Evolutionary conservation across 2,888 invertebrate species (phyloP).

Genomic region (Limnephilus lunatus): DNA sequence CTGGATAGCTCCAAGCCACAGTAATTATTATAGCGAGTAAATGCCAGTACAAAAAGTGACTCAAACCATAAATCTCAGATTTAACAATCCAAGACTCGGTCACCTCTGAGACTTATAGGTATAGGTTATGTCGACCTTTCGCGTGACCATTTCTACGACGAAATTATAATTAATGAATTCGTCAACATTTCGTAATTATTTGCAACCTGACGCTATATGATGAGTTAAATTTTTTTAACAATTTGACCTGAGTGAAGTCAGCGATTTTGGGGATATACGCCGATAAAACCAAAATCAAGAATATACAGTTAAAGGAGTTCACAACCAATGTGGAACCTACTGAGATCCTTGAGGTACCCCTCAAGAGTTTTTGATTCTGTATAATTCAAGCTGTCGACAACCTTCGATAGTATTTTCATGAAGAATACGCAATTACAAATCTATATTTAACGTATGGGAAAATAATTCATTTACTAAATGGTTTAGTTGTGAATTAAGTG

Average conservation of each 20-base stretch:
- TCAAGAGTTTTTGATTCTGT: too few species aligned
- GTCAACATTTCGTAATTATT: background rate
- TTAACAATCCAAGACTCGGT: background rate
- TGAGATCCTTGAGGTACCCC: too few species aligned
- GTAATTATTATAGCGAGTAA: conserved; percentile 4
- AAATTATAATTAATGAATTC: background rate
- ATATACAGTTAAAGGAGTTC: too few species aligned
- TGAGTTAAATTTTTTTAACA: background rate
- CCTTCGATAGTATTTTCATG: background rate
- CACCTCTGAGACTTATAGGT: conserved; percentile 13
- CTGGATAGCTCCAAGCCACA: background rate
- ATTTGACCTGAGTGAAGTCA: background rate
- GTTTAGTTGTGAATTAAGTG: too few species aligned
- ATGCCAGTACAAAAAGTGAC: conserved; percentile 36
- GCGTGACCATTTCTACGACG: background rate
- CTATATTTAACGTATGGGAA: background rate
- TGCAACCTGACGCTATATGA: background rate
- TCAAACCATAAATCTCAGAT: conserved; percentile 27
- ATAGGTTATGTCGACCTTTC: background rate
- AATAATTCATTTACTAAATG: background rate
- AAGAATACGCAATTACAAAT: background rate
- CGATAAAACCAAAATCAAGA: too few species aligned
- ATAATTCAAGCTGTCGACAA: too few species aligned
- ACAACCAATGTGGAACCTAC: too few species aligned
- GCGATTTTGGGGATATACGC: background rate